Evolutionary conservation across 2,113 vertebrate species (phyloP), one percentile per base, ranked within the genome.

Genomic region (Trichechus manatus): DNA sequence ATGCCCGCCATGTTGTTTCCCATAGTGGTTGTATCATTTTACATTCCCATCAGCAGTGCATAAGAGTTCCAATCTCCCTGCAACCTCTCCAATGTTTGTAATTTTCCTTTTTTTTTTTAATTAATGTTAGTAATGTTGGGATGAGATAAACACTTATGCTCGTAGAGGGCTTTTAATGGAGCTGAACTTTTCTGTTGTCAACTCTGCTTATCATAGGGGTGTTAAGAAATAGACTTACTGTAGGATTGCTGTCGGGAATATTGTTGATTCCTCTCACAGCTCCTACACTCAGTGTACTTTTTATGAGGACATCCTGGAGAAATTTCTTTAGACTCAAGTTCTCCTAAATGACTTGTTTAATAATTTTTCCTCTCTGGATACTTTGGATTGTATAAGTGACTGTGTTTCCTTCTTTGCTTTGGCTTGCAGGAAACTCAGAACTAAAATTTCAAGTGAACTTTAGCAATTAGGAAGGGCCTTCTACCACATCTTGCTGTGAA

Each of bases 401-500:
- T 74, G 7, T 44, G 44, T 56, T 92, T 86, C 83, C 53, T 64
- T 47, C 31, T 94, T 83, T 44, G 22, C 31, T 63, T 80, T 39
- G 1, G 25, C 75, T 44, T 2, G 61, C 39, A 3, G 63, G 78
- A 78, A 89, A 56, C 79, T 91, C 89, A 15, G 88, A 63, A 9
- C 13, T 75, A 14, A 19, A 14, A 53, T 75, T 89, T 63, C 29
- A 70, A 1, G 7, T 19, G 6, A 1, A 8, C 33, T 15, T 36
- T 27, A 44, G 33, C 19, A 8, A 0, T 42, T 5, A 8, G 0
- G 36, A 64, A 47, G 50, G 36, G 1, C 3, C 1, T 6, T 4
- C 1, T 27, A 22, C 1, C 44, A 22, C 1, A 0, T 0, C 0
- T 15, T 1, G 22, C 6, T 27, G 2, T 1, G 3, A 42, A 10